Evolutionary conservation across 2,113 vertebrate genomes (phyloP).

Genomic region (Sula dactylatra): DNA sequence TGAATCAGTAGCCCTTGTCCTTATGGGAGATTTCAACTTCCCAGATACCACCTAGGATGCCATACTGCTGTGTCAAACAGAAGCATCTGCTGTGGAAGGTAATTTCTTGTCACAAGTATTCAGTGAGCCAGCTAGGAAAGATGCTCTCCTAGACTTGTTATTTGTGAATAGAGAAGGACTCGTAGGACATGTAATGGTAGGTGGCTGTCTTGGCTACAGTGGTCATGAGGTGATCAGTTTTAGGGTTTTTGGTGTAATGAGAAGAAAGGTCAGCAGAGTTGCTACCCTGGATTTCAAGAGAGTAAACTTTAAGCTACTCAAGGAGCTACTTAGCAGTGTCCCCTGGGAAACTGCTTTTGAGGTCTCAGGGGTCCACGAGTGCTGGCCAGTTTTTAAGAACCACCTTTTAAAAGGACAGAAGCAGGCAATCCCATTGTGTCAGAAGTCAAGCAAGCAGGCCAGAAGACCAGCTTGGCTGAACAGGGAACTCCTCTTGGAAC

Average conservation of each 20-base stretch:
- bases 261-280: background rate
- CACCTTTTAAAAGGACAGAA: no score
- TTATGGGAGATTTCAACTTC: background rate
- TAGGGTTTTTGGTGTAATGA: background rate
- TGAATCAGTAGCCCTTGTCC: background rate
- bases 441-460: no score
- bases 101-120: background rate
- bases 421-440: no score
- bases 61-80: background rate
- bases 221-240: background rate
- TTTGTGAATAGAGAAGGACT: background rate
- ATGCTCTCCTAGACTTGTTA: background rate
- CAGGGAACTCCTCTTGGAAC: no score
- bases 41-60: background rate
- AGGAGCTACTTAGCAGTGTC: background rate
- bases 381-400: no score
- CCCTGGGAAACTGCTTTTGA: background rate
- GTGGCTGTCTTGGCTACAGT: background rate
- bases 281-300: background rate
- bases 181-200: background rate
- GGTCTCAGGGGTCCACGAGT: background rate
- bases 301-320: background rate
- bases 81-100: background rate
- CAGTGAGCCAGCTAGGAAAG: background rate
- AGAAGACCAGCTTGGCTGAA: no score